Evolutionary conservation across 2,797 vertebrate genomes (phyloP).

Genomic region (Channallabes apus): DNA sequence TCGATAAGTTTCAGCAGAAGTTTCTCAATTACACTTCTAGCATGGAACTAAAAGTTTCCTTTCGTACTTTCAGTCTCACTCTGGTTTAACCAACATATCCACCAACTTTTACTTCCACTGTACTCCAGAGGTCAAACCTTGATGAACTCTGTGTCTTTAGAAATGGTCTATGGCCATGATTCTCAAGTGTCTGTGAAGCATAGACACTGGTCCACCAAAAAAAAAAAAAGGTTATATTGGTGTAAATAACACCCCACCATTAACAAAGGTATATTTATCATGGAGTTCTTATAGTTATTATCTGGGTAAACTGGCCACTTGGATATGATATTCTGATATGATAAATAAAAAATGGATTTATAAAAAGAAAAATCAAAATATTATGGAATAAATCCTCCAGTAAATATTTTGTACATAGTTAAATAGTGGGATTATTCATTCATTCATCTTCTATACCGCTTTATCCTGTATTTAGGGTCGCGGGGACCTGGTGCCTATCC

Average conservation of each 20-base stretch:
- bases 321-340: neutral
- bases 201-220: neutral
- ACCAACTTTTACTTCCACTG: slow-evolving; percentile 6
- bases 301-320: neutral
- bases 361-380: neutral
- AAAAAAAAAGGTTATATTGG: neutral
- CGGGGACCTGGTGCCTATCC: no score
- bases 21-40: neutral
- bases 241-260: neutral
- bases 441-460: no score
- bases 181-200: neutral
- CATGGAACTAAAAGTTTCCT: neutral
- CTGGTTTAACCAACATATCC: neutral
- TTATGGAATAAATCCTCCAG: neutral
- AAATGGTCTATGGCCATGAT: neutral
- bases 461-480: no score
- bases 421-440: neutral
- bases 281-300: neutral
- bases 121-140: neutral
- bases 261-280: neutral
- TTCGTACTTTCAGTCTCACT: neutral
- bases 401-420: neutral
- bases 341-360: neutral
- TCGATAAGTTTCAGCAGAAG: neutral
- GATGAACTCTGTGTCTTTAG: neutral